Conservation (phyloP, 2,888 invertebrate species). For the Argyresthia albistria region DNA sequence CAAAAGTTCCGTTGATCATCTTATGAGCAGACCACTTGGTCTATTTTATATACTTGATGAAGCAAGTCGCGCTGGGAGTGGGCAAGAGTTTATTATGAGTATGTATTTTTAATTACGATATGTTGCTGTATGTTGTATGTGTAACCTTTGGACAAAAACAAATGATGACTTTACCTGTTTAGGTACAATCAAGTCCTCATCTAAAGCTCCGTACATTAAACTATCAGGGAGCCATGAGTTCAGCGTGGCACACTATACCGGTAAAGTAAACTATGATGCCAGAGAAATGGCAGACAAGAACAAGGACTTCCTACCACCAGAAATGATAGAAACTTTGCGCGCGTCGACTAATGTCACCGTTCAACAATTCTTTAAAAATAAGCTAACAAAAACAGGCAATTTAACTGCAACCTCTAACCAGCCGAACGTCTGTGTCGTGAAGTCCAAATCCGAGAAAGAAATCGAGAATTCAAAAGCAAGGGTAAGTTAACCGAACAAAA, state of each 20-base stretch:
- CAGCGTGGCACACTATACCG: slow-evolving; percentile 91
- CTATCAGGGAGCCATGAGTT: slow-evolving; percentile 78
- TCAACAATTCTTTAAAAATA: slow-evolving; percentile 85
- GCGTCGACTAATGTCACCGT: slow-evolving; percentile 80
- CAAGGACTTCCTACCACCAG: slow-evolving; percentile 91
- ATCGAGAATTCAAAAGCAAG: slow-evolving; percentile 61
- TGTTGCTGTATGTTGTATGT: background rate
- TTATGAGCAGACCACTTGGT: slow-evolving; percentile 88
- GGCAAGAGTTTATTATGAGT: slow-evolving; percentile 82
- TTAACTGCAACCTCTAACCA: slow-evolving; percentile 73
- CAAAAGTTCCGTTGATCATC: slow-evolving; percentile 87
- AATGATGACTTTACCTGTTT: slow-evolving; percentile 15
- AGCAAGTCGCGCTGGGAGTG: slow-evolving; percentile 82
- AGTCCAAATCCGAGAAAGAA: slow-evolving; percentile 59
- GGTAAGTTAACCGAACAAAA: slow-evolving; percentile 34
- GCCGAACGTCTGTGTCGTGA: slow-evolving; percentile 33
- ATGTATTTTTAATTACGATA: slow-evolving; percentile 18
- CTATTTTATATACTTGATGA: slow-evolving; percentile 90
- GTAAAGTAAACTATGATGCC: slow-evolving; percentile 88
- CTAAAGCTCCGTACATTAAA: slow-evolving; percentile 69
- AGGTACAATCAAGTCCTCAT: slow-evolving; percentile 71
- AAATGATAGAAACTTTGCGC: slow-evolving; percentile 90
- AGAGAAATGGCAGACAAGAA: slow-evolving; percentile 91
- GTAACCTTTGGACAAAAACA: background rate
- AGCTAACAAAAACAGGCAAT: slow-evolving; percentile 89